Evolutionary conservation across 2,113 vertebrate species (phyloP), one percentile per base, ranked within the genome.

Genomic region (Amblyornis subalaris): DNA sequence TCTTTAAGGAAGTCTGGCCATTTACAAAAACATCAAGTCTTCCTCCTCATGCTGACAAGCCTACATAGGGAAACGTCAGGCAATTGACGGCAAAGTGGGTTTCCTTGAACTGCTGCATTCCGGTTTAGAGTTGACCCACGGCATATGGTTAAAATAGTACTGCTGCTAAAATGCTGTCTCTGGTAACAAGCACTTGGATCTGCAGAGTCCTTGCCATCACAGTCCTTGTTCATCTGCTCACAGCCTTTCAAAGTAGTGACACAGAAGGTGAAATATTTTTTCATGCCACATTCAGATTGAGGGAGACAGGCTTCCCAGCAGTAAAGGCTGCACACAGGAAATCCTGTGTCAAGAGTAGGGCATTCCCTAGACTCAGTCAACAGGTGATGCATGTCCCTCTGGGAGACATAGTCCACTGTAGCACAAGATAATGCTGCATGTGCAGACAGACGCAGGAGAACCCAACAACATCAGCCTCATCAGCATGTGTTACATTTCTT

Each of bases 391-490:
- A 55, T 15, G 21, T 42, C 11, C 23, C 42, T 45, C 51, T n/a
- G 33, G 18, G 28, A 36, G 28, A 40, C 47, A 26, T 1, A 20
- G 8, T 23, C 26, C 22, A 29, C 12, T 0, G 0, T 6, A 47
- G 51, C n/a, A 85, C 33, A 75, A 90, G 89, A 66, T 21, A 31
- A 58, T 0, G 3, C 28, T 5, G 2, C 44, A 51, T 1, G 0
- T 8, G 21, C 4, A 33, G 45, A 38, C 42, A 26, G 64, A 24
- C 62, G 40, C 47, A 36, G n/a, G 51, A 54, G 28, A 82, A 48
- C 4, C 9, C 35, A 62, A 12, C 8, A 55, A 23, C 3, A n/a
- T 10, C 89, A 71, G 47, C 11, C 35, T 53, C 75, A 75, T 18
- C 40, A 55, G 38, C 50, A 48, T 0, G 6, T 26, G 50, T n/a